Base-by-base conservation (phyloP, 2,888 invertebrate genomes). In the Dromius quadrimaculatus region DNA sequence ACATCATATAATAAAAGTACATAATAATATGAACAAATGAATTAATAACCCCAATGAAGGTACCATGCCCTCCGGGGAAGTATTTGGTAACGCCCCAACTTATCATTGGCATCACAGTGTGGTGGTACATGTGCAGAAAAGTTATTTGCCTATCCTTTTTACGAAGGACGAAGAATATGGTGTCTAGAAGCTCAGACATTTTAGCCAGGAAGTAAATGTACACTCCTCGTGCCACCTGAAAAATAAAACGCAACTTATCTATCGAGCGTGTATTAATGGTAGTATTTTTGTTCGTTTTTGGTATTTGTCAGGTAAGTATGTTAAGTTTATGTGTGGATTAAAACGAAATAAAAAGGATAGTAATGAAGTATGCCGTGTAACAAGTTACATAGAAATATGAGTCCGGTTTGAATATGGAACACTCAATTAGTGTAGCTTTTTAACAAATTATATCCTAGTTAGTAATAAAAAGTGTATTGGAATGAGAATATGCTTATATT, bases 81-180 rank as follows among this genome's bases (percentile, higher is more conserved):
- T 93, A 97, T 82, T 95, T 95, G 9, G 94, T 92, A 9, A 92
- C 92, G 47, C 94, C 94, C 97, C 97, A 97, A 63, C 94, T 93
- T 77, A 93, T 90, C 87, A 95, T 88, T 1, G 96, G 95, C 97
- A 97, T 97, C 45, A 95, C 92, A 0, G 95, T 93, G 80, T 97
- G 97, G 81, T 97, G 97, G 79, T 96, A 95, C 77, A 97, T 87
- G 79, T 97, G 97, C 64, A 97, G 88, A 80, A 94, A 93, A 0
- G 94, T 92, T 61, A 97, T 90, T 83, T 97, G 97, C 4, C 89
- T 88, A 74, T 93, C 89, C 78, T 96, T 97, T 84, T 97, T 97
- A 63, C 97, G 87, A 77, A 97, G 85, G 13, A 97, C 93, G 83
- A 97, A 97, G 86, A 97, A 97, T 17, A 96, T 89, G 0, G 96